These are phyloP conservation scores for Morpho deidamia DNA, from an alignment of 2,888 invertebrate species.

Conservation along the genomic window DNA sequence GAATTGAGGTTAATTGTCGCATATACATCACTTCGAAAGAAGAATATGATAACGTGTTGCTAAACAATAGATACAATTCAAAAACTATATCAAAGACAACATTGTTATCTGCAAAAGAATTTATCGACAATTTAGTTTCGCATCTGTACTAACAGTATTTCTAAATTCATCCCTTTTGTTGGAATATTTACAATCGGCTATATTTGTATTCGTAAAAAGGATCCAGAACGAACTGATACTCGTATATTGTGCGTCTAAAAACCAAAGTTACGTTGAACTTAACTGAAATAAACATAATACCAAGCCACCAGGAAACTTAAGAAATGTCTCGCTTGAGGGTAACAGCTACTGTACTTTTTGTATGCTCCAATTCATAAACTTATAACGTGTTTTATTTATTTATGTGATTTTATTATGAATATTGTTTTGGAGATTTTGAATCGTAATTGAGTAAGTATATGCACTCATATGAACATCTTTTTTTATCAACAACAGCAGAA, in stretches of 20 bases:
- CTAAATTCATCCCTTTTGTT: conserved; percentile 7
- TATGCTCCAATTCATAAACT: conserved; percentile 23
- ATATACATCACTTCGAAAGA: no score
- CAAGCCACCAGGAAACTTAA: conserved; percentile 48
- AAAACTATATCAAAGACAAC: no score
- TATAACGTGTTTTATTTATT: background rate
- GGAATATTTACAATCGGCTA: conserved; percentile 2
- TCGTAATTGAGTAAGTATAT: no score
- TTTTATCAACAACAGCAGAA: no score
- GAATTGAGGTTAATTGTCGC: no score
- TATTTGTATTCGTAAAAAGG: conserved; percentile 6
- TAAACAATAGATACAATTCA: no score
- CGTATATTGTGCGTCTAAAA: conserved; percentile 34
- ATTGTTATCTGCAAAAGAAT: no score
- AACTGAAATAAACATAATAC: conserved; percentile 52
- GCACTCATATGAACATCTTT: no score
- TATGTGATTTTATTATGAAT: no score
- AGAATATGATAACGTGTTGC: no score
- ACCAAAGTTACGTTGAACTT: conserved; percentile 38
- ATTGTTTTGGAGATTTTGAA: no score
- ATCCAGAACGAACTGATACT: conserved; percentile 10
- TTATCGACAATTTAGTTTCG: background rate
- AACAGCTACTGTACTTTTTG: conserved; percentile 51
- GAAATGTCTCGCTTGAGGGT: conserved; percentile 52
- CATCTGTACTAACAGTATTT: conserved; percentile 1